A percentile compares a stretch with the other conserved stretches of the same genome.
Conservation (phyloP, 2,888 invertebrate species). For the Melanostoma scalare region DNA sequence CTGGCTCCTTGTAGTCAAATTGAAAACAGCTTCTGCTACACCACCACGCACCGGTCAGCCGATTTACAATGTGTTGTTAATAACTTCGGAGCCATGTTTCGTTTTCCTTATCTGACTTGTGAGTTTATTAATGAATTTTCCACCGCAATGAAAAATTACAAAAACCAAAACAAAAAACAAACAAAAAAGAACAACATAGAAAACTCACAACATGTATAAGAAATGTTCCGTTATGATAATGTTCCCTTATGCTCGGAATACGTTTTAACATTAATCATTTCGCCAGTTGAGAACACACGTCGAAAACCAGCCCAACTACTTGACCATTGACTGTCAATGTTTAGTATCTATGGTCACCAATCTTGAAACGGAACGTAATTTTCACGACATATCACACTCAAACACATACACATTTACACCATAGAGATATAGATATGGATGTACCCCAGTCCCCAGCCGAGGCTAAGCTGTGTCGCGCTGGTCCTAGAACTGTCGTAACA, state of each 20-base stretch:
- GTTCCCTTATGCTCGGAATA: constrained; percentile 48
- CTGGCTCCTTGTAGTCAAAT: neutral
- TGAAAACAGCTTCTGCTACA: neutral
- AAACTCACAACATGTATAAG: constrained; percentile 13
- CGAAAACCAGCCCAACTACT: constrained; percentile 54
- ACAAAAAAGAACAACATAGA: neutral
- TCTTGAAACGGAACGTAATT: constrained; percentile 59
- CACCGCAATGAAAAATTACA: constrained; percentile 24
- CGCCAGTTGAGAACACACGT: neutral
- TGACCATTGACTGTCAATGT: constrained; percentile 70
- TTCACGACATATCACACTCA: constrained; percentile 24
- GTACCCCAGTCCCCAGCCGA: neutral
- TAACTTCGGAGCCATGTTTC: constrained; percentile 18
- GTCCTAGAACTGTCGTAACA: constrained; percentile 68
- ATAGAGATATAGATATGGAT: neutral
- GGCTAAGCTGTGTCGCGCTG: constrained; percentile 39
- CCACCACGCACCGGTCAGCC: neutral
- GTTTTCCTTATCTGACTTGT: constrained; percentile 38
- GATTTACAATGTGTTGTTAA: constrained; percentile 32
- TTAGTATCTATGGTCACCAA: constrained; percentile 62
- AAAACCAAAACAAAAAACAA: neutral
- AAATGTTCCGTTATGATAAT: constrained; percentile 69
- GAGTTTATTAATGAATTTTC: constrained; percentile 54
- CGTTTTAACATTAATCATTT: constrained; percentile 67
- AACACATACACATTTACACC: neutral